These are phyloP conservation scores for Eilema sororculum DNA, from an alignment of 2,888 invertebrate genomes.

Conservation along the genomic window DNA sequence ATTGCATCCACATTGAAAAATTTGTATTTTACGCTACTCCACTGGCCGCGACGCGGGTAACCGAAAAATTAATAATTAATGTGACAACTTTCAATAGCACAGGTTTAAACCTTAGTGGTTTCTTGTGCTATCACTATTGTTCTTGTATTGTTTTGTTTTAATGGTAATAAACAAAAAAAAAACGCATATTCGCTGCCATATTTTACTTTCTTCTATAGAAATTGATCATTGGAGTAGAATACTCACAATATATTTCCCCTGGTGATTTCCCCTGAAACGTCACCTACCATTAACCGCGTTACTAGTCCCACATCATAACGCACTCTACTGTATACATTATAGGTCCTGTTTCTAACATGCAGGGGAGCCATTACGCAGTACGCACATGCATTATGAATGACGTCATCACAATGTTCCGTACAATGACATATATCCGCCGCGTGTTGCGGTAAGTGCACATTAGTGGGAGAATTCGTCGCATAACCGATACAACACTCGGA, in stretches of 20 bases:
- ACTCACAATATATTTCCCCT: neutral
- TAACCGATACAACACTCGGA: neutral
- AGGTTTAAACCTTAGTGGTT: too few relatives aligned
- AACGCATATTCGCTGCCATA: too few relatives aligned
- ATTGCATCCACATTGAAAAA: too few relatives aligned
- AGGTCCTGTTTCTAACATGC: slow-evolving; percentile 3
- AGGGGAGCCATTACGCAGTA: slow-evolving; percentile 7
- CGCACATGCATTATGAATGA: slow-evolving; percentile 20
- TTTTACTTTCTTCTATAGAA: too few relatives aligned
- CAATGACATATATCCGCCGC: slow-evolving; percentile 11
- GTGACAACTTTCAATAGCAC: too few relatives aligned
- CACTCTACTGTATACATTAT: neutral
- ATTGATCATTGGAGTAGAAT: too few relatives aligned
- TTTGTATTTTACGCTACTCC: too few relatives aligned
- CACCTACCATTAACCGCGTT: neutral
- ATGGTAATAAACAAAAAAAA: too few relatives aligned
- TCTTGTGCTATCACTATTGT: too few relatives aligned
- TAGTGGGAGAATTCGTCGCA: slow-evolving; percentile 7
- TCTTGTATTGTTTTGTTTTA: too few relatives aligned
- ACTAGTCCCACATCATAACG: neutral
- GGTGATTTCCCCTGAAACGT: neutral
- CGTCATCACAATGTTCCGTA: slow-evolving; percentile 12
- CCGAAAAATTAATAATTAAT: too few relatives aligned
- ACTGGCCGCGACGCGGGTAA: too few relatives aligned
- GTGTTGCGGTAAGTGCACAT: slow-evolving; percentile 20